phyloP scores from a whole-genome alignment of 2,888 invertebrate species.

The Melanargia galathea region DNA sequence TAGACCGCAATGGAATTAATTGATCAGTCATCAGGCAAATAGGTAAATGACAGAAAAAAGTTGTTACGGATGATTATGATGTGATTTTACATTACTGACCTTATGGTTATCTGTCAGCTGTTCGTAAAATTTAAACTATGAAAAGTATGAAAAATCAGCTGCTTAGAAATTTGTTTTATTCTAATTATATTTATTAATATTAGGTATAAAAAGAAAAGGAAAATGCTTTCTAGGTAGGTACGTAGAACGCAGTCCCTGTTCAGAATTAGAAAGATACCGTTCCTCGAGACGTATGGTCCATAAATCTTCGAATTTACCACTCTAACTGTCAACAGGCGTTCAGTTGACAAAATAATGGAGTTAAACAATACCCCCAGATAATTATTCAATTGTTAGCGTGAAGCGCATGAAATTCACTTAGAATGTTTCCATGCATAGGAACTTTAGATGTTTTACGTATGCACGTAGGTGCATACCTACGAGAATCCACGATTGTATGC shows the following conservation, averaged over 20 bases:
- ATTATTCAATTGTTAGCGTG: constrained; percentile 56
- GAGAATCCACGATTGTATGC: no score
- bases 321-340: constrained; percentile 59
- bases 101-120: no score
- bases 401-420: constrained; percentile 40
- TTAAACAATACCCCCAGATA: constrained; percentile 60
- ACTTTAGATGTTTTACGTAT: background rate
- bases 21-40: no score
- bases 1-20: no score
- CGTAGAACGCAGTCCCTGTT: no score
- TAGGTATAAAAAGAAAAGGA: background rate
- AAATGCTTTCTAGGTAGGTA: background rate
- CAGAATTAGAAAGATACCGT: constrained; percentile 17
- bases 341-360: constrained; percentile 68
- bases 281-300: constrained; percentile 46
- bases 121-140: no score
- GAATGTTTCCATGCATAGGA: constrained; percentile 13
- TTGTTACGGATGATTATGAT: no score
- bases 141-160: no score
- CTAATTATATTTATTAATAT: no score
- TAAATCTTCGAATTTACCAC: constrained; percentile 68
- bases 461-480: background rate
- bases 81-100: no score
- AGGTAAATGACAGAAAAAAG: no score
- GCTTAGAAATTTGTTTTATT: no score